phyloP scores from a whole-genome alignment of 1,140 invertebrate genomes.

The Caenorhabditis briggsae region DNA sequence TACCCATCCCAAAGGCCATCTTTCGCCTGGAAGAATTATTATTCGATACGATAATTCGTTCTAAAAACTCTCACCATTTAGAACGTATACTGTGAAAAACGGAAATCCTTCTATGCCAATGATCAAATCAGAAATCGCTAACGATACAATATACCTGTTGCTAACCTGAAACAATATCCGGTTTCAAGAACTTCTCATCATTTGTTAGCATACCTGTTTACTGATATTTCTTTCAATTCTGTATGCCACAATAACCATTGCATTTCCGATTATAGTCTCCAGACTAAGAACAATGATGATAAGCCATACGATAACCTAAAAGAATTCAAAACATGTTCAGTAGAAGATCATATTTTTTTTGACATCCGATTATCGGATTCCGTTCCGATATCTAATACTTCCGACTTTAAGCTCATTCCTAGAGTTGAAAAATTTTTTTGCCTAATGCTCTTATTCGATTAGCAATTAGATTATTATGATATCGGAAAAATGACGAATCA shows the following conservation, averaged over 20 bases:
- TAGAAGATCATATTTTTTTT: neutral
- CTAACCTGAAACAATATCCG: constrained; percentile 85
- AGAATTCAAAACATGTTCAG: constrained; percentile 31
- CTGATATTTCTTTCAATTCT: constrained; percentile 75
- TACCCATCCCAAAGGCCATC: constrained; percentile 95
- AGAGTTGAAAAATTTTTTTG: neutral
- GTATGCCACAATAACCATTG: constrained; percentile 92
- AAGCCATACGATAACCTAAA: constrained; percentile 88
- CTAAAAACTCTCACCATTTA: constrained; percentile 71
- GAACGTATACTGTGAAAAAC: constrained; percentile 82
- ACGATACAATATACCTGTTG: constrained; percentile 98
- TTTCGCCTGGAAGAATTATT: constrained; percentile 86
- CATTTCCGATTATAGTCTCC: constrained; percentile 94
- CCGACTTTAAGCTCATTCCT: neutral
- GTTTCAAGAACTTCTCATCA: neutral
- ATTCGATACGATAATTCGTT: neutral
- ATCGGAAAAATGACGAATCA: neutral
- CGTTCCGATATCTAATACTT: constrained; percentile 18
- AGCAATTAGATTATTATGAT: neutral
- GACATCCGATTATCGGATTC: constrained; percentile 35
- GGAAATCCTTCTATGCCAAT: constrained; percentile 87
- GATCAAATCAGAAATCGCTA: constrained; percentile 96
- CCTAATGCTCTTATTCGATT: neutral
- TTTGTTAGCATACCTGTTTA: constrained; percentile 71
- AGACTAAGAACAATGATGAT: constrained; percentile 89